phyloP scores from a whole-genome alignment of 2,113 vertebrate species.

The Amazona guildingii region DNA sequence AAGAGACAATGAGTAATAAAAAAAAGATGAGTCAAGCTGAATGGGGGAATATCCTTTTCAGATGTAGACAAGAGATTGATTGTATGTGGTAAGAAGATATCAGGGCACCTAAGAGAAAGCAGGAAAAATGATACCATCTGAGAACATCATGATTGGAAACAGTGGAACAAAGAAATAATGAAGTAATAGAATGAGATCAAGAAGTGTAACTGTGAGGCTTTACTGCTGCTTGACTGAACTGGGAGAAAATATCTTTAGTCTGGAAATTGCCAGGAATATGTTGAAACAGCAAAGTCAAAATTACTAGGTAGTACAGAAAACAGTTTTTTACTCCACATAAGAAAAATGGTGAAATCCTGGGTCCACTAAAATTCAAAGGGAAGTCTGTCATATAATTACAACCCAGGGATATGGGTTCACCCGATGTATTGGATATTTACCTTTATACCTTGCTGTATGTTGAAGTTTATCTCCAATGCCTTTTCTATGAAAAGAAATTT shows the following conservation, averaged over 20 bases:
- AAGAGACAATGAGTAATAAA: background rate
- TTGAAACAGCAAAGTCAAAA: background rate
- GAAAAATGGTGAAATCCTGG: background rate
- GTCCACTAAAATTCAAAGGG: background rate
- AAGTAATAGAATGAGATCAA: conserved; percentile 22
- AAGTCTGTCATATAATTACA: background rate
- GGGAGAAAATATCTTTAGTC: background rate
- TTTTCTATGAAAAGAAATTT: background rate
- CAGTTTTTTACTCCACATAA: background rate
- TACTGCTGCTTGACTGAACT: background rate
- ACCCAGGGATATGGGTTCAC: background rate
- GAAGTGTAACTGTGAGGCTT: background rate
- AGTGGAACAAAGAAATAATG: background rate
- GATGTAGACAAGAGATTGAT: background rate
- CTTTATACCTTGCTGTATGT: background rate
- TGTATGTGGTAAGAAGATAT: background rate
- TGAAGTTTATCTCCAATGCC: background rate
- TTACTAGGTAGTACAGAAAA: background rate
- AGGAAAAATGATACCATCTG: conserved; percentile 19
- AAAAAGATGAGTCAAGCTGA: background rate
- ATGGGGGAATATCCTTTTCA: background rate
- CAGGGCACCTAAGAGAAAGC: background rate
- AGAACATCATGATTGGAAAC: background rate
- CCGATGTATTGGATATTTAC: background rate
- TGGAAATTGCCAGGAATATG: background rate